Base-by-base conservation (phyloP, 2,888 invertebrate genomes). In the Neoaliturus tenellus region DNA sequence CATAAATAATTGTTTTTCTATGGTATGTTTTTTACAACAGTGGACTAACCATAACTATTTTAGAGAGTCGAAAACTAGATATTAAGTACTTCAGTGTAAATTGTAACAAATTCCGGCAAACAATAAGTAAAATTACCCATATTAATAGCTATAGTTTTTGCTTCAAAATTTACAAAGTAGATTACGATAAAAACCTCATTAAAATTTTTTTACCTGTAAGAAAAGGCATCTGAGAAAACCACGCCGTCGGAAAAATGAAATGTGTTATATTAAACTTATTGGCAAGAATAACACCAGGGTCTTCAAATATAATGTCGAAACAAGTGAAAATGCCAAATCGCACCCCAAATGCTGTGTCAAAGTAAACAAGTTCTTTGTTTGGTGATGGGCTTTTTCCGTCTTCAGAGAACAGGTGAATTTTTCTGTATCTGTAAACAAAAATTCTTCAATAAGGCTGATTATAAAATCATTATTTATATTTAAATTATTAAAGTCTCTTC, bases 221-320 rank as follows among this genome's bases (percentile, higher is more conserved):
- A 89, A 94, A 96, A 0, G 98, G 98, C 84, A 96, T 89, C 88
- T 96, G 95, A 0, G 96, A 95, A 88, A 95, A 95, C 97, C 97
- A 98, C 90, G 95, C 95, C 0, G 95, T 93, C 0, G 95, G 92
- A 87, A 93, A 95, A 0, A 95, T 90, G 14, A 96, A 90, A 87
- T 95, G 93, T 23, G 92, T 93, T 0, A 95, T 88, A 0, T 92
- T 91, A 12, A 84, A 71, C 81, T 93, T 91, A 85, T 92, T 90
- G 0, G 93, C 91, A 14, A 94, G 90, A 28, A 92, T 91, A 6
- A 95, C 90, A 0, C 94, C 92, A 0, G 97, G 96, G 3, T 93
- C 90, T 87, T 94, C 92, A 90, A 95, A 97, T 87, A 96, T 90
- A 12, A 97, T 93, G 89, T 98, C 98, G 89, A 97, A 97, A 90